These are phyloP conservation scores for Sprattus sprattus DNA, from an alignment of 2,113 vertebrate genomes.

Conservation along the genomic window DNA sequence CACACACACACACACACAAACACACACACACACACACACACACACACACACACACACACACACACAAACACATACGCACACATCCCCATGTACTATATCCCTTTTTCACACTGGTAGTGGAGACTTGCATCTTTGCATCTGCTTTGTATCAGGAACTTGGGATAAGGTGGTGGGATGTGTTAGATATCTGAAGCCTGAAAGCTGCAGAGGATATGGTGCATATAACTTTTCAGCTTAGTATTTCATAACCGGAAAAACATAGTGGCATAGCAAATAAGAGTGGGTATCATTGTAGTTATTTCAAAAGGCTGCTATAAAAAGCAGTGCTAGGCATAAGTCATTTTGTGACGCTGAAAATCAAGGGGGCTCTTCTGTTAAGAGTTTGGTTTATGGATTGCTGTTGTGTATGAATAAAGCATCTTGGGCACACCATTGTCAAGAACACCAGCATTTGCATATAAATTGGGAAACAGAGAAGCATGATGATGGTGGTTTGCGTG, in stretches of 20 bases:
- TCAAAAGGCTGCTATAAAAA: neutral
- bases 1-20: neutral
- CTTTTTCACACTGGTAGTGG: neutral
- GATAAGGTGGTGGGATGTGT: neutral
- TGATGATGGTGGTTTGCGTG: neutral
- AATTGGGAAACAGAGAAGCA: constrained; percentile 69
- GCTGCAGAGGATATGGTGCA: too few relatives aligned
- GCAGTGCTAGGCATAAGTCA: neutral
- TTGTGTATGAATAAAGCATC: constrained; percentile 60
- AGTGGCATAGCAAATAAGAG: neutral
- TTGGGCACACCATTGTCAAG: constrained; percentile 68
- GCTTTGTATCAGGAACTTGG: too few relatives aligned
- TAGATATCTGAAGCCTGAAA: neutral
- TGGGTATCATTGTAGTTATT: neutral
- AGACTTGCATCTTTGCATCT: neutral
- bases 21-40: neutral
- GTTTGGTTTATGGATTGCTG: constrained; percentile 54
- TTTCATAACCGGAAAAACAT: neutral
- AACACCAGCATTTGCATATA: constrained; percentile 73
- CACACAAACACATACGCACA: neutral
- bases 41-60: neutral
- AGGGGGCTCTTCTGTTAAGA: constrained; percentile 58
- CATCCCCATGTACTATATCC: neutral
- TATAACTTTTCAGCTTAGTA: neutral
- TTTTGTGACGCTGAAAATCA: constrained; percentile 43